Conservation (phyloP, 2,888 invertebrate genomes). For the Eilema sororculum region DNA sequence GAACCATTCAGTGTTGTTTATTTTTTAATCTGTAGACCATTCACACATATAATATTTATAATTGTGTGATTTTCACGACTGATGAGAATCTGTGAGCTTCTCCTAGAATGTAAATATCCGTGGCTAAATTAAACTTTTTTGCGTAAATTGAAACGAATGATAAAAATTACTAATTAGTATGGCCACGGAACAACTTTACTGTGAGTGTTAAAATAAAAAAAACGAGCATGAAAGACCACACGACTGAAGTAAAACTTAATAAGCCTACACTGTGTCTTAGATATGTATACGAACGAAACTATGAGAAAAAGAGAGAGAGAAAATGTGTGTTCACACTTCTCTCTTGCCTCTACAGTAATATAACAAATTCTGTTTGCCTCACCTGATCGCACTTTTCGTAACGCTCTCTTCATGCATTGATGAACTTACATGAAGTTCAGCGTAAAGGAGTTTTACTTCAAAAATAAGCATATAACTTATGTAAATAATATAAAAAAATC, state of each 20-base stretch:
- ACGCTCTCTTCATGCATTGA: too few species aligned
- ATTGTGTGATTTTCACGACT: constrained; percentile 73
- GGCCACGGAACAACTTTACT: constrained; percentile 59
- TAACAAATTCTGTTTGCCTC: too few species aligned
- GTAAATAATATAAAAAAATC: background rate
- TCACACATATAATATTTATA: constrained; percentile 65
- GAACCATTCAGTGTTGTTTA: constrained; percentile 38
- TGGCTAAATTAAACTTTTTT: constrained; percentile 51
- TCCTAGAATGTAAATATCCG: constrained; percentile 65
- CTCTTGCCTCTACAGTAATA: too few species aligned
- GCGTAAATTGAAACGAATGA: constrained; percentile 34
- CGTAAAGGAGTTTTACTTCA: too few species aligned
- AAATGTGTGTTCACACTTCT: too few species aligned
- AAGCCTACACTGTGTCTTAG: too few species aligned
- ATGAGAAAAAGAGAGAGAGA: too few species aligned
- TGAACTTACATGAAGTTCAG: too few species aligned
- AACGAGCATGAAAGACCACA: background rate
- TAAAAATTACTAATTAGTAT: constrained; percentile 40
- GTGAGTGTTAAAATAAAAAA: constrained; percentile 48
- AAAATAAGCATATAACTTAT: background rate
- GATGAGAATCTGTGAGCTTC: constrained; percentile 77
- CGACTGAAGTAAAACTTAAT: too few species aligned
- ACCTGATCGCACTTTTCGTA: too few species aligned
- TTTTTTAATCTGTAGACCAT: constrained; percentile 62
- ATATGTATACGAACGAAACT: too few species aligned